Evolutionary conservation across 2,888 invertebrate species (phyloP), one percentile per base, ranked within the genome.

Genomic region (Meghimatium bilineatum): DNA sequence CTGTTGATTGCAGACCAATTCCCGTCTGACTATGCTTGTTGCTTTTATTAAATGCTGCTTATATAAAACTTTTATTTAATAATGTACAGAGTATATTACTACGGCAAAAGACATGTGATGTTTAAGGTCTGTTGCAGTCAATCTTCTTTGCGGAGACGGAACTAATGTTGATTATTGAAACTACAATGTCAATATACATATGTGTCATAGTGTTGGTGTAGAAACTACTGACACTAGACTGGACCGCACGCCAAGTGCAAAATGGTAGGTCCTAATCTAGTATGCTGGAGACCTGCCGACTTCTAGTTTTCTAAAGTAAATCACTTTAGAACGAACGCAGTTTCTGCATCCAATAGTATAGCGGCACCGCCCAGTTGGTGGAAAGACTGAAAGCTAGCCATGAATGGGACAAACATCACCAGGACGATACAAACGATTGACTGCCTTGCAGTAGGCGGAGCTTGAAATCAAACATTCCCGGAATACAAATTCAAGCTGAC

Each of bases 391-490:
- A 74, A 63, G 38, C 74, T 8, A n/a, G n/a, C 74, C 74, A 67
- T 72, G 69, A 74, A 74, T 38, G 32, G 74, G 60, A 26, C 56
- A 36, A n/a, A 38, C 36, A 56, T 60, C n/a, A 56, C 10, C 72
- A 72, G 72, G 60, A 60, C 56, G 81, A 81, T 63, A 81, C 81
- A 81, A 81, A 81, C 74, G 81, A 60, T 74, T 81, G 74, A 74
- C 74, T 81, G 74, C 81, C 80, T 72, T 60, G 20, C 14, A 29
- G 74, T 36, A 38, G 81, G 81, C 81, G 81, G 26, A 63, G 74
- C 81, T 74, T 81, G 49, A 44, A 29, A 77, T 77, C 8, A 60
- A 60, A 60, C 63, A 38, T n/a, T 66, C 63, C 60, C 17, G 23
- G 77, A 36, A 60, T 74, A 74, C 74, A 52, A 74, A 49, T 52